A percentile compares a stretch with the other conserved stretches of the same genome.
phyloP scores from a whole-genome alignment of 2,113 vertebrate species.

The Tiliqua scincoides region DNA sequence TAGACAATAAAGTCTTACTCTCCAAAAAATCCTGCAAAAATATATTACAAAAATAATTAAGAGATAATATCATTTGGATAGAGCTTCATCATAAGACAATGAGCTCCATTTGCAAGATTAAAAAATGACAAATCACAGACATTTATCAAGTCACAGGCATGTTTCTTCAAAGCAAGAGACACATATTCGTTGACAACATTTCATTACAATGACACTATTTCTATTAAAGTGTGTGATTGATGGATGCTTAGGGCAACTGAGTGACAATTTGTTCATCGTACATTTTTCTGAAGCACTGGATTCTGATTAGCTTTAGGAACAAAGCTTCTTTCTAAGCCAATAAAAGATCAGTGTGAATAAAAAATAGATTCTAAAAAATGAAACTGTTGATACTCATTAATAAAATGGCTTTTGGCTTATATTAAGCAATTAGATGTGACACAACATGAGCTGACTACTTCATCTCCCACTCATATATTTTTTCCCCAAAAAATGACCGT shows the following conservation, averaged over 20 bases:
- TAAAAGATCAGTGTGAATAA: slow-evolving; percentile 15
- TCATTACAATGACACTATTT: slow-evolving; percentile 53
- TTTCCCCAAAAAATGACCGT: slow-evolving; percentile 9
- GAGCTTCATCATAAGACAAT: slow-evolving; percentile 40
- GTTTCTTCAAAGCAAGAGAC: slow-evolving; percentile 43
- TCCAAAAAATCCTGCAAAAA: slow-evolving; percentile 65
- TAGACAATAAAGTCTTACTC: slow-evolving; percentile 66
- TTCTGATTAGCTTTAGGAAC: slow-evolving; percentile 26
- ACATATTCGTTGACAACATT: slow-evolving; percentile 32
- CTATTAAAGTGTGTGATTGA: slow-evolving; percentile 45
- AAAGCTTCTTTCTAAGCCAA: slow-evolving; percentile 20
- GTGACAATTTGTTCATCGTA: slow-evolving; percentile 25
- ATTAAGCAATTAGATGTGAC: slow-evolving; percentile 43
- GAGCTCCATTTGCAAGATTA: slow-evolving; percentile 41
- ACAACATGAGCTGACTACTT: slow-evolving; percentile 48
- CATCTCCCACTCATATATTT: slow-evolving; percentile 22
- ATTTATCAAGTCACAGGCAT: slow-evolving; percentile 9
- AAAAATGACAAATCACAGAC: slow-evolving; percentile 46
- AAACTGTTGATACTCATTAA: slow-evolving; percentile 36
- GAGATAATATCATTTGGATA: slow-evolving; percentile 47
- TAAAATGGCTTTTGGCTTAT: slow-evolving; percentile 40
- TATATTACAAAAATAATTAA: slow-evolving; percentile 73
- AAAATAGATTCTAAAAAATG: slow-evolving; percentile 46
- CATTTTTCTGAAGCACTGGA: slow-evolving; percentile 36
- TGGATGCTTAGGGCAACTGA: slow-evolving; percentile 41